Evolutionary conservation across 64 coral and sea anemone genomes (phyloP), one percentile per base, ranked within the genome.

Genomic region (Dendrophyllia cribrosa): DNA sequence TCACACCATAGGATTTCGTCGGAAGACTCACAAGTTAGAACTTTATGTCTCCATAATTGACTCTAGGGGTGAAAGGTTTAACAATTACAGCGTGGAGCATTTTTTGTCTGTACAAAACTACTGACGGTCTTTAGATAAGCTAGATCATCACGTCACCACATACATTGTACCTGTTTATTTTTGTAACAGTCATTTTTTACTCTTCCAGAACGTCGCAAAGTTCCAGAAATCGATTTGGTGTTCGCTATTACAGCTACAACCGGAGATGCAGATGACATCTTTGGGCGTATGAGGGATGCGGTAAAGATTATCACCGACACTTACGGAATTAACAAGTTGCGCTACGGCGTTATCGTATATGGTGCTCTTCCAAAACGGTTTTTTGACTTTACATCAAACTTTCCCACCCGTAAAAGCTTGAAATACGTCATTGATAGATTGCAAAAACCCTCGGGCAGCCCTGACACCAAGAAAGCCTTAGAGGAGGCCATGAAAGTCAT

Each of bases 171-270:
- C 12, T 56, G 4, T 19, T 64, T 19, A 46, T 9, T 34, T 26
- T 73, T 72, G n/a, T 34, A 56, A 56, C 53, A 56, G 7, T 56
- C 12, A 56, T 56, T 1, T 56, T 15, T 94, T 72, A 25, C 51
- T 51, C 43, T 47, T 67, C 0, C 48, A 94, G 92, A 84, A 79
- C 77, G 58, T 59, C 43, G 59, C 16, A 61, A 66, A 67, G 83
- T 94, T 49, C 92, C 91, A 12, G 75, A 91, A 19, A 66, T 97
- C 5, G 92, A 97, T 14, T 72, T 97, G 22, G 89, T 72, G 21
- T 97, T 97, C 56, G 92, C 88, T 21, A 73, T 97, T 51, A 91
- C 86, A 62, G 92, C 95, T 60, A 58, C 92, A 47, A 88, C 95
- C 51, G 24, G 46, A 19, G 20, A 82, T 82, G 84, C 88, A 8